phyloP scores from a whole-genome alignment of 2,888 invertebrate species.

The Yponomeuta cagnagella region DNA sequence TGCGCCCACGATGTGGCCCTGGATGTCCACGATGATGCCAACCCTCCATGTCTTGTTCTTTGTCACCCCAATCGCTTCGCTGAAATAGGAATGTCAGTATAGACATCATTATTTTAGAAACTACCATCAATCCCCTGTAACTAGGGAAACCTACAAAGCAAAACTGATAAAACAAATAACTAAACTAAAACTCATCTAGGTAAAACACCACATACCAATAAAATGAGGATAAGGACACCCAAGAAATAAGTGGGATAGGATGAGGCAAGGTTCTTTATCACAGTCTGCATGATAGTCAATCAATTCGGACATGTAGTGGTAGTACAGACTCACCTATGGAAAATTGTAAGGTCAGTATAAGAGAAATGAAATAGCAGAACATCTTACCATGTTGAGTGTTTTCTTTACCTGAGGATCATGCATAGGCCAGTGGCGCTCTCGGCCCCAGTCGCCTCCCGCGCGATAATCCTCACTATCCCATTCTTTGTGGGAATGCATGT shows the following conservation, averaged over 20 bases:
- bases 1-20: slow-evolving; percentile 68
- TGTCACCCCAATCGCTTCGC: slow-evolving; percentile 73
- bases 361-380: slow-evolving; percentile 5
- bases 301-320: slow-evolving; percentile 59
- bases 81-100: slow-evolving; percentile 28
- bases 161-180: slow-evolving; percentile 9
- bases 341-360: slow-evolving; percentile 20
- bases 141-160: background rate
- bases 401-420: slow-evolving; percentile 63
- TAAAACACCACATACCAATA: slow-evolving; percentile 46
- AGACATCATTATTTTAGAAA: background rate
- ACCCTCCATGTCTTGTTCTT: slow-evolving; percentile 63
- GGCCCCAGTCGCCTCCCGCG: slow-evolving; percentile 65
- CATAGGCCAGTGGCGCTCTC: slow-evolving; percentile 68
- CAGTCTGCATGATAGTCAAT: slow-evolving; percentile 60
- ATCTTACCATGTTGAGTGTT: background rate
- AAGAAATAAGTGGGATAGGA: slow-evolving; percentile 70
- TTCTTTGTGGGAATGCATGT: slow-evolving; percentile 67
- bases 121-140: background rate
- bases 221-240: slow-evolving; percentile 68
- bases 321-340: slow-evolving; percentile 56
- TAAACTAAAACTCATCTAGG: background rate
- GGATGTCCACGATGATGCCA: slow-evolving; percentile 67
- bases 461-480: slow-evolving; percentile 75
- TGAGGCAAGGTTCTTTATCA: slow-evolving; percentile 52